Base-by-base conservation (phyloP, 2,888 invertebrate genomes). In the Alentia gelatinosa region DNA sequence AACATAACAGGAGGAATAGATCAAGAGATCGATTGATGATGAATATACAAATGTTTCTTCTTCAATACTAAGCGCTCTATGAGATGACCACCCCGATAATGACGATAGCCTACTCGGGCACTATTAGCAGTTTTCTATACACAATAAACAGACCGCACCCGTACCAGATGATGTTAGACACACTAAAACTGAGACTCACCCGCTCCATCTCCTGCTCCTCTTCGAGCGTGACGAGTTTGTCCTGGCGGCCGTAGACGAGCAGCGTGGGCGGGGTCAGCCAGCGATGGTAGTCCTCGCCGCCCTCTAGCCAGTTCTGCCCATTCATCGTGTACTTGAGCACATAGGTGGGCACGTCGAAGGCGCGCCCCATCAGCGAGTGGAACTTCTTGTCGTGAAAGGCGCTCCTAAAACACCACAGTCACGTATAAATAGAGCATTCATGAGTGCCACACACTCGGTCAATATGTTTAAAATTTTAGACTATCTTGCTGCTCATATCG, bases 141-240 rank as follows among this genome's bases (percentile, higher is more conserved):
- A n/a, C n/a, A n/a, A n/a, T n/a, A n/a, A n/a, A n/a, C n/a, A n/a
- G n/a, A 79, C 35, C 79, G 9, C 19, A 30, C 5, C 19, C 79
- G 33, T 79, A n/a, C 30, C 40, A 50, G 50, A n/a, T n/a, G n/a
- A n/a, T 74, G 30, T 74, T 47, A n/a, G n/a, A n/a, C n/a, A n/a
- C n/a, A n/a, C n/a, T n/a, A 42, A 42, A n/a, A 39, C 56, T 15
- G n/a, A 37, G 9, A 7, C 90, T 95, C 94, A 97, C 97, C 95
- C 97, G 96, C 95, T 97, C 97, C 97, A 97, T 97, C 95, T 97
- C 97, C 94, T 97, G 97, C 95, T 97, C 97, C 94, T 97, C 97
- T 30, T 97, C 97, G 92, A 97, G 96, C n/a, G 97, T 97, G 39
- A 97, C 97, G 91, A 97, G 96, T 92, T 97, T 97, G 95, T 97